phyloP scores from a whole-genome alignment of 1,140 invertebrate genomes.

The Zaprionus gabonicus region DNA sequence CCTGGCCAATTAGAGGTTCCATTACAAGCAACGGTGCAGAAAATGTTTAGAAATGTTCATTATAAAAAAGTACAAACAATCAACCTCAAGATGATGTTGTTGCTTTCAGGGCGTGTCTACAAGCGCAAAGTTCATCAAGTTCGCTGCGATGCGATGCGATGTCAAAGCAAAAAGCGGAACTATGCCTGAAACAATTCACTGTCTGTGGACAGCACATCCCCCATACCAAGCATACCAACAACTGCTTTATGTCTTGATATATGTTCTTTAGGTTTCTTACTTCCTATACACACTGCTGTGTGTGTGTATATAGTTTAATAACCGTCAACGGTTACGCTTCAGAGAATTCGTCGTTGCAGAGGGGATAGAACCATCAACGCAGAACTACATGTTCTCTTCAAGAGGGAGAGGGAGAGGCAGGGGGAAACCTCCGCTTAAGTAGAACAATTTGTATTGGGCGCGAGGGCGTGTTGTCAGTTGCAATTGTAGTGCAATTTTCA shows the following conservation, averaged over 20 bases:
- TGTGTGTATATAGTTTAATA: slow-evolving; percentile 65
- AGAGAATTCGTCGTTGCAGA: slow-evolving; percentile 50
- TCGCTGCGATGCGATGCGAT: slow-evolving; percentile 18
- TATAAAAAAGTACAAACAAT: slow-evolving; percentile 35
- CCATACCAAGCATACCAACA: slow-evolving; percentile 6
- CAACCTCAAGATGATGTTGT: slow-evolving; percentile 36
- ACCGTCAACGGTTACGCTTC: slow-evolving; percentile 73
- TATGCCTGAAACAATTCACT: slow-evolving; percentile 63
- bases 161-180: slow-evolving; percentile 63
- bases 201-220: slow-evolving; percentile 12
- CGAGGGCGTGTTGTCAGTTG: slow-evolving; percentile 50
- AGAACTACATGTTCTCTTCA: not conserved
- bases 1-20: slow-evolving; percentile 57
- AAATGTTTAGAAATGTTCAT: slow-evolving; percentile 33
- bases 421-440: slow-evolving; percentile 35
- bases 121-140: slow-evolving; percentile 55
- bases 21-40: slow-evolving; percentile 59
- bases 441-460: slow-evolving; percentile 54
- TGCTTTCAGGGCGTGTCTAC: slow-evolving; percentile 32
- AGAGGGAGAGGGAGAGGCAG: not conserved
- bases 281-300: not conserved
- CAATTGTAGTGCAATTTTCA: slow-evolving; percentile 48
- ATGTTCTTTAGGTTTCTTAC: slow-evolving; percentile 43
- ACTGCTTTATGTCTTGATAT: slow-evolving; percentile 50
- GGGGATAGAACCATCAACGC: slow-evolving; percentile 9